These are phyloP conservation scores for Cremastinae sp. DNA, from an alignment of 2,888 invertebrate genomes.

Conservation along the genomic window DNA sequence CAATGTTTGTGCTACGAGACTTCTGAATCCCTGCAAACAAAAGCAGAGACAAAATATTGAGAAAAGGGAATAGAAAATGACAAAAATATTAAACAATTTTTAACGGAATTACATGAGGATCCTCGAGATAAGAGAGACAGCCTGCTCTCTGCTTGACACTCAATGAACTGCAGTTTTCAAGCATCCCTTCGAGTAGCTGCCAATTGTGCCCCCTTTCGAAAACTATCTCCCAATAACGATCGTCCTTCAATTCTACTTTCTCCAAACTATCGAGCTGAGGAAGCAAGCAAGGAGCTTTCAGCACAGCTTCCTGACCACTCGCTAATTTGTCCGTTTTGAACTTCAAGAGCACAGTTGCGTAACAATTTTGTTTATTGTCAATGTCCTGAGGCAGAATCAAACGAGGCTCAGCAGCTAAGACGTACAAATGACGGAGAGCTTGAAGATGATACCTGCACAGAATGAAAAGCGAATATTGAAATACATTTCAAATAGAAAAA, in stretches of 20 bases:
- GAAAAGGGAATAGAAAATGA: not conserved
- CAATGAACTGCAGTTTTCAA: constrained; percentile 86
- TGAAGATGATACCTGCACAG: constrained; percentile 94
- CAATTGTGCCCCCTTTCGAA: constrained; percentile 92
- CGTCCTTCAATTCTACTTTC: constrained; percentile 90
- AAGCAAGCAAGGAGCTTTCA: constrained; percentile 92
- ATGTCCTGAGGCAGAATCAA: constrained; percentile 93
- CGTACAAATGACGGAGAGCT: constrained; percentile 97
- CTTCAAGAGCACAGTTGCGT: constrained; percentile 85
- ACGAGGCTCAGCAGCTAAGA: constrained; percentile 94
- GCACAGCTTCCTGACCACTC: constrained; percentile 82
- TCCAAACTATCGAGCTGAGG: constrained; percentile 89
- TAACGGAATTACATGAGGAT: constrained; percentile 83
- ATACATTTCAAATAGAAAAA: no score
- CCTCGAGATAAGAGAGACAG: constrained; percentile 91
- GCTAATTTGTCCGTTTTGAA: constrained; percentile 79
- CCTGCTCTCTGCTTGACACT: constrained; percentile 95
- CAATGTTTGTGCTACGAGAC: constrained; percentile 89
- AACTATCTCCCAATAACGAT: constrained; percentile 93
- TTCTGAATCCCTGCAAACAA: constrained; percentile 85
- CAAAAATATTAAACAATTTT: constrained; percentile 5
- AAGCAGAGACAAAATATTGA: not conserved
- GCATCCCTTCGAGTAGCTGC: constrained; percentile 87
- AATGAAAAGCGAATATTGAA: constrained; percentile 1
- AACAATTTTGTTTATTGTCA: constrained; percentile 89